These are phyloP conservation scores for Vollenhovia emeryi DNA, from an alignment of 1,140 invertebrate genomes.

Conservation along the genomic window DNA sequence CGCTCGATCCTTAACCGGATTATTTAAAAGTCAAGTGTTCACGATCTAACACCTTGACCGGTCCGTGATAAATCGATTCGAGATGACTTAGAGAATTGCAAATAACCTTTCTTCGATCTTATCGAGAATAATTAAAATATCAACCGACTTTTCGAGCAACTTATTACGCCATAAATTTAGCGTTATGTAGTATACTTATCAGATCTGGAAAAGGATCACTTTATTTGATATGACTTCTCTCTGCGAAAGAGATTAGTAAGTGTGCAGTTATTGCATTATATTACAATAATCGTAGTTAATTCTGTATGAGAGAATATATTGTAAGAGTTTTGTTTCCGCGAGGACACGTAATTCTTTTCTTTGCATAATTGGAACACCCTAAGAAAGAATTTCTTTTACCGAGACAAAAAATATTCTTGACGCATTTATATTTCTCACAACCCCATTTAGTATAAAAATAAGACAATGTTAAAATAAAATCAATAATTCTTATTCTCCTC, in stretches of 20 bases:
- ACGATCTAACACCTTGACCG: slow-evolving; percentile 18
- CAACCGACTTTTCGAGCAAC: not conserved
- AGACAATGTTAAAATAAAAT: too few species aligned
- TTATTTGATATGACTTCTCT: not conserved
- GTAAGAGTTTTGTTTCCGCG: not conserved
- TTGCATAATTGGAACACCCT: not conserved
- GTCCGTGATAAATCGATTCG: slow-evolving; percentile 14
- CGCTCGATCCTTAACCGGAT: not conserved
- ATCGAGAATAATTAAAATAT: slow-evolving; percentile 53
- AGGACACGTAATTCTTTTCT: not conserved
- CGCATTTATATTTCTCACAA: too few species aligned
- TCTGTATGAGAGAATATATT: not conserved
- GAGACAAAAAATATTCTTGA: too few species aligned
- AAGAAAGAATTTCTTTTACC: too few species aligned
- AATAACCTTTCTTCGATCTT: slow-evolving; percentile 3
- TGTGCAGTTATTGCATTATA: not conserved
- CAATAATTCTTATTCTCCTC: too few species aligned
- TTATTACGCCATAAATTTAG: not conserved
- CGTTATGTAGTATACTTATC: not conserved
- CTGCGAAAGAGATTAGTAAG: not conserved
- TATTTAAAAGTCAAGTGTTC: slow-evolving; percentile 46
- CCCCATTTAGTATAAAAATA: too few species aligned
- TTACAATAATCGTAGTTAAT: not conserved
- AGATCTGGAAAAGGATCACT: not conserved
- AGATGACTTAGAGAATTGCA: slow-evolving; percentile 25